phyloP scores from a whole-genome alignment of 1,140 invertebrate genomes.

The Hylyphantes graminicola region DNA sequence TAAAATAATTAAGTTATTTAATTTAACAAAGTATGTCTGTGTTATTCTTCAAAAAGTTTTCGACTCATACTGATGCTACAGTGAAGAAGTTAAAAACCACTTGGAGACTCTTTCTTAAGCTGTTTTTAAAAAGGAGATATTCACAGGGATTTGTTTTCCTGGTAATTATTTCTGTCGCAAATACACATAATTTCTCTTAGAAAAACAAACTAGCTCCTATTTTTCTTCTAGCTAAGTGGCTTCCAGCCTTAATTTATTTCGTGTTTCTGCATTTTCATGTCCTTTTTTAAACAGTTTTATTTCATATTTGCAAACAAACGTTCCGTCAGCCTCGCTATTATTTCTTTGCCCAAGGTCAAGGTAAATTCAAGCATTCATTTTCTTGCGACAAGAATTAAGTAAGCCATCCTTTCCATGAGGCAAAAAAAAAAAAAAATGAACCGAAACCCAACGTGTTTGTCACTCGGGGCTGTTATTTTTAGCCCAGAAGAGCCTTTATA shows the following conservation, averaged over 20 bases:
- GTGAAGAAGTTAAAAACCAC: no score
- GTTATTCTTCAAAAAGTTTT: no score
- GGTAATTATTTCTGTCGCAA: no score
- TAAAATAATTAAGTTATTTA: no score
- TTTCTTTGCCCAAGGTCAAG: background rate
- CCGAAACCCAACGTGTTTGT: constrained; percentile 29
- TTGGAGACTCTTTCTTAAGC: no score
- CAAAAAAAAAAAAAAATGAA: constrained; percentile 11
- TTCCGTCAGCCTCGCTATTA: background rate
- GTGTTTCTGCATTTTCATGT: background rate
- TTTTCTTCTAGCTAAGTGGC: no score
- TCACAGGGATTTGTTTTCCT: no score
- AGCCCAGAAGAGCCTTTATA: constrained; percentile 15
- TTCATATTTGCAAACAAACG: background rate
- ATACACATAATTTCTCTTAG: no score
- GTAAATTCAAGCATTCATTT: background rate
- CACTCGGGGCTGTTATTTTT: constrained; percentile 41
- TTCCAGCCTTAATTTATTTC: background rate
- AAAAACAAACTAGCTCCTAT: no score
- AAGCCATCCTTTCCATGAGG: constrained; percentile 5
- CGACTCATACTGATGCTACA: no score
- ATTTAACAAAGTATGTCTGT: no score
- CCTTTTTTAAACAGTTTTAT: background rate
- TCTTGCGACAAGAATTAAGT: background rate
- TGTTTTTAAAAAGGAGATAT: no score